These are phyloP conservation scores for Brachypterus glaber DNA, from an alignment of 2,888 invertebrate genomes.

Conservation along the genomic window DNA sequence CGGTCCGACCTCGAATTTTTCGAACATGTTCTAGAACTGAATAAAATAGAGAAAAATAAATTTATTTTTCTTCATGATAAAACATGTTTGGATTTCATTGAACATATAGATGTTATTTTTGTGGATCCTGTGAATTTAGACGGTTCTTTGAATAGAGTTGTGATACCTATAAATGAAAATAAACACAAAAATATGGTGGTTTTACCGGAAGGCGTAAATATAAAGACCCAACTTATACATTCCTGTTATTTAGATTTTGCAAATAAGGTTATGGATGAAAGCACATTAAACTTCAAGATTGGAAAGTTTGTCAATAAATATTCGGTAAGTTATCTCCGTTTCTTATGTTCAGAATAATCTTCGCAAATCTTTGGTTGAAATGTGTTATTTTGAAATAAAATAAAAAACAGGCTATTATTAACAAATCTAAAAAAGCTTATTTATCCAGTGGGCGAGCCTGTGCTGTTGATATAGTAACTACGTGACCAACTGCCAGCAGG, in stretches of 20 bases:
- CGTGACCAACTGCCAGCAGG: no score
- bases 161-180: conserved; percentile 21
- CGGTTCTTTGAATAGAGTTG: conserved; percentile 47
- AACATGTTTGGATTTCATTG: conserved; percentile 11
- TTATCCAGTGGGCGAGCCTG: no score
- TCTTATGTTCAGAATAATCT: no score
- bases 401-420: neutral
- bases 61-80: conserved; percentile 21
- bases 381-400: neutral
- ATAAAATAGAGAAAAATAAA: conserved; percentile 21
- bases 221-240: conserved; percentile 50
- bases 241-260: conserved; percentile 51
- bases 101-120: conserved; percentile 47
- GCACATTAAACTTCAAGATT: conserved; percentile 47
- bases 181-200: conserved; percentile 30
- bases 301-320: conserved; percentile 50
- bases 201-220: conserved; percentile 29
- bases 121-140: conserved; percentile 46
- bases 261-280: conserved; percentile 48
- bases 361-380: neutral
- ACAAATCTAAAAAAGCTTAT: no score
- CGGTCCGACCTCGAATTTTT: conserved; percentile 38
- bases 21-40: conserved; percentile 19
- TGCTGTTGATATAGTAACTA: no score
- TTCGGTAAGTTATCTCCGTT: conserved; percentile 39